Percentiles rank a stretch among this genome's conserved stretches.
Conservation (phyloP, 2,113 vertebrate species). For the Psilopsiagon aurifrons region DNA sequence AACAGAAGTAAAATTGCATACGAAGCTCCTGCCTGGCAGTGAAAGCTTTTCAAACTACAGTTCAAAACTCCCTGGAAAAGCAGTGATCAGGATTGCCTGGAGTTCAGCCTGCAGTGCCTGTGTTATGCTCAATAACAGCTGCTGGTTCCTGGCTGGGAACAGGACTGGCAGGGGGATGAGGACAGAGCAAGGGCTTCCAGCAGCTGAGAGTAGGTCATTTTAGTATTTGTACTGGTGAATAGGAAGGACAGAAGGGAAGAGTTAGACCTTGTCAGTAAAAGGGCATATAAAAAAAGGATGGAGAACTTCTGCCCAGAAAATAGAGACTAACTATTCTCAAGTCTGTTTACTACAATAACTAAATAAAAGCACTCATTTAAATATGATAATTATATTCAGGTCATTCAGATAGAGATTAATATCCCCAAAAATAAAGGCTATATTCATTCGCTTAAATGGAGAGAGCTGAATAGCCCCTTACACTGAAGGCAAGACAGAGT, state of each 20-base stretch:
- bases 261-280: neutral
- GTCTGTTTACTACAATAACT: neutral
- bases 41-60: neutral
- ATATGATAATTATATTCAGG: neutral
- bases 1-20: neutral
- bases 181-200: neutral
- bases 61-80: neutral
- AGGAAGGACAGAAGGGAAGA: constrained; percentile 23
- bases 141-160: neutral
- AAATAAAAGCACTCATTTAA: neutral
- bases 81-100: neutral
- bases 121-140: neutral
- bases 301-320: neutral
- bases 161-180: neutral
- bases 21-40: neutral
- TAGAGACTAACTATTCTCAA: neutral
- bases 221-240: neutral
- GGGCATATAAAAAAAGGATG: neutral
- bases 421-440: neutral
- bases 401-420: neutral
- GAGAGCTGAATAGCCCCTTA: neutral
- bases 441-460: neutral
- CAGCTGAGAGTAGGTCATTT: constrained; percentile 9
- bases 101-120: neutral
- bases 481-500: neutral